phyloP scores from a whole-genome alignment of 1,140 invertebrate genomes.

The Ceratoteleas bidentatus region DNA sequence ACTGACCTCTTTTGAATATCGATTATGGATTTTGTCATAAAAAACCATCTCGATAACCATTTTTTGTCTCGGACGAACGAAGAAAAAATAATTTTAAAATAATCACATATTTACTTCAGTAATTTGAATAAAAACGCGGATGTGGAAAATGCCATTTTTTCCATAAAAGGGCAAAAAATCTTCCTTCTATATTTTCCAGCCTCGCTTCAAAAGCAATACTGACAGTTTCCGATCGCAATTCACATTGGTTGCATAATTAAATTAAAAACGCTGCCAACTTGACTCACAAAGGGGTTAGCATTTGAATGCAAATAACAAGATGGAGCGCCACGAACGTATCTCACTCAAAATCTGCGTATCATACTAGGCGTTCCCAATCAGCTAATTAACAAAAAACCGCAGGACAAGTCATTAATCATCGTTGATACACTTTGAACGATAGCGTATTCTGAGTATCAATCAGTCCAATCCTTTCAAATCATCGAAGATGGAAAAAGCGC shows the following conservation, averaged over 20 bases:
- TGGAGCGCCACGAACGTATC: slow-evolving; percentile 64
- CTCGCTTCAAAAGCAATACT: neutral
- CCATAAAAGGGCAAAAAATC: no score
- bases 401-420: slow-evolving; percentile 77
- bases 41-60: no score
- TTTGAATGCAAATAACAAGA: slow-evolving; percentile 61
- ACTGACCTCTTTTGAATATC: no score
- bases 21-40: no score
- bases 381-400: slow-evolving; percentile 78
- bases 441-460: slow-evolving; percentile 72
- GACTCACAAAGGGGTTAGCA: slow-evolving; percentile 39
- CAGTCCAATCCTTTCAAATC: slow-evolving; percentile 75
- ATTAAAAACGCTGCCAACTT: slow-evolving; percentile 29
- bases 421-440: slow-evolving; percentile 69
- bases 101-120: no score
- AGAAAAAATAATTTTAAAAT: no score
- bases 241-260: slow-evolving; percentile 25
- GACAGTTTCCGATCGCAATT: no score
- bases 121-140: no score
- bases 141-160: no score
- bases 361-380: slow-evolving; percentile 79
- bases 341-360: slow-evolving; percentile 75
- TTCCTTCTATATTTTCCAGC: neutral
- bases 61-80: no score
- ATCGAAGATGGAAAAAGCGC: slow-evolving; percentile 31